These are phyloP conservation scores for Catostylus mosaicus DNA, from an alignment of 30 jellyfish, hydroid and myxozoan genomes.

Conservation along the genomic window DNA sequence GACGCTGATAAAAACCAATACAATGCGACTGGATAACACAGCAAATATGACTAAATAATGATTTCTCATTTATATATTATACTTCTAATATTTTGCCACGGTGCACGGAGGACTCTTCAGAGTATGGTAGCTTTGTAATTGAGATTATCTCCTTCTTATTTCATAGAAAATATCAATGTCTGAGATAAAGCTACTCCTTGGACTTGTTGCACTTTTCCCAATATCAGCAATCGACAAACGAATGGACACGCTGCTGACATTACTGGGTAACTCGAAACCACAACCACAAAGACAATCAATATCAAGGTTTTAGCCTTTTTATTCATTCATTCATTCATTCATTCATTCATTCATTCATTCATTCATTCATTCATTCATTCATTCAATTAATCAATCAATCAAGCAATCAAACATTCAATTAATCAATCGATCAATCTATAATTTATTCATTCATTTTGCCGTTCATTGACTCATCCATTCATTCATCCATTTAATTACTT, in stretches of 20 bases:
- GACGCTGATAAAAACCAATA: too few species aligned
- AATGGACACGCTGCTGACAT: conserved; percentile 38
- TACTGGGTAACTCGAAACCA: conserved; percentile 60
- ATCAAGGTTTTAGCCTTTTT: not conserved
- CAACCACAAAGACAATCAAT: conserved; percentile 44
- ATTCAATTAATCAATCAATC: not conserved
- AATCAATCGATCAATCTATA: not conserved
- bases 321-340: not conserved
- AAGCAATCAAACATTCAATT: not conserved
- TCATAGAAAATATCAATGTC: conserved; percentile 48
- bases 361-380: too few species aligned
- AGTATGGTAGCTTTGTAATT: not conserved
- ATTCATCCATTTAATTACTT: too few species aligned
- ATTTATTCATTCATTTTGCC: not conserved
- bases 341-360: conserved; percentile 6
- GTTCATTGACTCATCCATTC: too few species aligned
- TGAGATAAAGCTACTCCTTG: conserved; percentile 64
- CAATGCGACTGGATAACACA: too few species aligned
- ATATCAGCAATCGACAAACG: conserved; percentile 62
- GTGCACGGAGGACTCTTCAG: not conserved
- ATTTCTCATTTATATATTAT: too few species aligned
- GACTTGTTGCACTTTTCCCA: conserved; percentile 55
- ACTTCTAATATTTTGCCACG: too few species aligned
- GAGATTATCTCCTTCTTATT: not conserved
- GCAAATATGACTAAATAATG: too few species aligned